Conservation (phyloP, 2,113 vertebrate genomes). For the Centropus bengalensis region DNA sequence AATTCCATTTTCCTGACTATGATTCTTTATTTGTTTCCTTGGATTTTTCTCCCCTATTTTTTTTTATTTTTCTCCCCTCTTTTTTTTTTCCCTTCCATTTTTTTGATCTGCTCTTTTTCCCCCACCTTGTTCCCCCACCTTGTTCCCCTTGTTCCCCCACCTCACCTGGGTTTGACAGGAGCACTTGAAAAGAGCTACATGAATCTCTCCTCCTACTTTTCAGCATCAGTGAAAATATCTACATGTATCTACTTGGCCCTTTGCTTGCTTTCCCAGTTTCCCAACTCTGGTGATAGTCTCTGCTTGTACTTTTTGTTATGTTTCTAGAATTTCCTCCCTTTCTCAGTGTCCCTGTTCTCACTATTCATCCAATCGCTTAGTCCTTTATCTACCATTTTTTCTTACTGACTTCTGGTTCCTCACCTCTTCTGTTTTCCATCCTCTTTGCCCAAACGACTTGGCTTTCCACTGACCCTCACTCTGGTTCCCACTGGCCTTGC, state of each 20-base stretch:
- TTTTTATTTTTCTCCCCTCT: no score
- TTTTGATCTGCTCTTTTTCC: not conserved
- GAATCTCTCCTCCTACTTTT: not conserved
- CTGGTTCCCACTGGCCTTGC: slow-evolving; percentile 46
- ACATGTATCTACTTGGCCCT: not conserved
- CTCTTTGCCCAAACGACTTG: not conserved
- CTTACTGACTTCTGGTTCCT: not conserved
- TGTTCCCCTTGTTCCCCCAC: not conserved
- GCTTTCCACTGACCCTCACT: slow-evolving; percentile 17
- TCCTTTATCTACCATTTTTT: not conserved
- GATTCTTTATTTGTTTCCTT: not conserved
- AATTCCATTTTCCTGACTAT: not conserved
- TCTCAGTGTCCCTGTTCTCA: not conserved
- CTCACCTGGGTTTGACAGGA: not conserved
- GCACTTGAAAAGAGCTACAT: not conserved
- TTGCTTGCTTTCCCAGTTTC: not conserved
- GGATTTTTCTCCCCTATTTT: not conserved
- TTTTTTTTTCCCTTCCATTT: not conserved
- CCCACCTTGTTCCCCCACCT: not conserved
- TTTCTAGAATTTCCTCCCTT: not conserved
- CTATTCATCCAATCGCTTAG: not conserved
- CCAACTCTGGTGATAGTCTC: not conserved
- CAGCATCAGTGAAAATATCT: not conserved
- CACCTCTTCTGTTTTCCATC: not conserved
- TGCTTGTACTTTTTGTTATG: not conserved